phyloP scores from a whole-genome alignment of 2,888 invertebrate species.

The Eilema depressum region DNA sequence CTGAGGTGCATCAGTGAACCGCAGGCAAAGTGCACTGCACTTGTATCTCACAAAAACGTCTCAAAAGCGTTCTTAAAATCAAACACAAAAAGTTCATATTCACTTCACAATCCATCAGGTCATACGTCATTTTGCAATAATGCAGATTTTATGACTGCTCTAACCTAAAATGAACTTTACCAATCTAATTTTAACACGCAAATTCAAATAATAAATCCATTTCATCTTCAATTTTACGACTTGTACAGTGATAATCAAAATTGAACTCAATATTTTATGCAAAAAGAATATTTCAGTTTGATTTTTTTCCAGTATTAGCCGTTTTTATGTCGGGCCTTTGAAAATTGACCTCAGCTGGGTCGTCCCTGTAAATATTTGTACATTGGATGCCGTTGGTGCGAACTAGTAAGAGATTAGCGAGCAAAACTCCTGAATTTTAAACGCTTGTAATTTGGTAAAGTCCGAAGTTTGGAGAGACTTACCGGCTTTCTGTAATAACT shows the following conservation, averaged over 20 bases:
- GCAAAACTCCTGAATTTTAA: constrained; percentile 64
- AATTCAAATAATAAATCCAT: constrained; percentile 56
- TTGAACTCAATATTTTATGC: constrained; percentile 29
- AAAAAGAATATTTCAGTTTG: constrained; percentile 45
- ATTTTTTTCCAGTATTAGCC: constrained; percentile 30
- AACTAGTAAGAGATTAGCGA: constrained; percentile 78
- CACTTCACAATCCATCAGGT: neutral
- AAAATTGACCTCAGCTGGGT: constrained; percentile 85
- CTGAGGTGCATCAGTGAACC: constrained; percentile 77
- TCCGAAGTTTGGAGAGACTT: constrained; percentile 48
- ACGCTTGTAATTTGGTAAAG: constrained; percentile 54
- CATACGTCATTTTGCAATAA: constrained; percentile 51
- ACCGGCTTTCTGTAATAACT: constrained; percentile 43
- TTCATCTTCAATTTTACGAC: constrained; percentile 66
- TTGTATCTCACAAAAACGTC: constrained; percentile 54
- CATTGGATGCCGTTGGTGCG: constrained; percentile 72
- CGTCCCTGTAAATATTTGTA: constrained; percentile 83
- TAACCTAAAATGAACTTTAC: constrained; percentile 70
- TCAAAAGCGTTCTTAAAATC: constrained; percentile 44
- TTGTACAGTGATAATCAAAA: constrained; percentile 36
- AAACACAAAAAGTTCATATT: constrained; percentile 22
- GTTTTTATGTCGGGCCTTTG: constrained; percentile 54
- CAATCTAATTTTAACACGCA: constrained; percentile 60
- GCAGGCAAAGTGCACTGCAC: constrained; percentile 81
- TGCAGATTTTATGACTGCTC: constrained; percentile 43